Conservation (phyloP, 2,113 vertebrate genomes). For the Pteronura brasiliensis region DNA sequence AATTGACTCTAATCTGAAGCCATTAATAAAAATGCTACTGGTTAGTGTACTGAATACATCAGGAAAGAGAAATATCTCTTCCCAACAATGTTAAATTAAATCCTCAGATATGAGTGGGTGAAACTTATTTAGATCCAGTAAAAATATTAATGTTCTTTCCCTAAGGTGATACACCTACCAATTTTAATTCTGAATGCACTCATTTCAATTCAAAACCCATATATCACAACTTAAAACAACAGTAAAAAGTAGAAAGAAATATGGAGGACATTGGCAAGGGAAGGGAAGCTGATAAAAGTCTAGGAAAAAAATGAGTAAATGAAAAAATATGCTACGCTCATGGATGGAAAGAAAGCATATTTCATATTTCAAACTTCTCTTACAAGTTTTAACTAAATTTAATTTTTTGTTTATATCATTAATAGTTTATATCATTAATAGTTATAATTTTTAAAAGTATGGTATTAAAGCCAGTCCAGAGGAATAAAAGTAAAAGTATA, state of each 20-base stretch:
- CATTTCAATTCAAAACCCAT: neutral
- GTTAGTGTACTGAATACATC: neutral
- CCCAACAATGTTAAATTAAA: neutral
- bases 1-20: neutral
- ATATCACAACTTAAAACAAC: neutral
- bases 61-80: neutral
- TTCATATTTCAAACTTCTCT: neutral
- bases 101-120: neutral
- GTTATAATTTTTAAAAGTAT: neutral
- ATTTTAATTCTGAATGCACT: neutral
- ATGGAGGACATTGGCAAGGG: neutral
- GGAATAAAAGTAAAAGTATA: neutral
- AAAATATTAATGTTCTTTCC: neutral
- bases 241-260: neutral
- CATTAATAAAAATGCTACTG: neutral
- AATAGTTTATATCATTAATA: neutral
- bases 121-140: neutral
- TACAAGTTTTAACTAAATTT: neutral
- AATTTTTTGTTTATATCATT: neutral
- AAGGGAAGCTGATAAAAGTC: neutral
- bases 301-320: neutral
- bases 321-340: neutral
- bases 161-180: neutral
- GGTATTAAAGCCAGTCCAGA: neutral
- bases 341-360: neutral